Evolutionary conservation across 2,797 vertebrate species (phyloP), one percentile per base, ranked within the genome.

Genomic region (Smutsia gigantea): DNA sequence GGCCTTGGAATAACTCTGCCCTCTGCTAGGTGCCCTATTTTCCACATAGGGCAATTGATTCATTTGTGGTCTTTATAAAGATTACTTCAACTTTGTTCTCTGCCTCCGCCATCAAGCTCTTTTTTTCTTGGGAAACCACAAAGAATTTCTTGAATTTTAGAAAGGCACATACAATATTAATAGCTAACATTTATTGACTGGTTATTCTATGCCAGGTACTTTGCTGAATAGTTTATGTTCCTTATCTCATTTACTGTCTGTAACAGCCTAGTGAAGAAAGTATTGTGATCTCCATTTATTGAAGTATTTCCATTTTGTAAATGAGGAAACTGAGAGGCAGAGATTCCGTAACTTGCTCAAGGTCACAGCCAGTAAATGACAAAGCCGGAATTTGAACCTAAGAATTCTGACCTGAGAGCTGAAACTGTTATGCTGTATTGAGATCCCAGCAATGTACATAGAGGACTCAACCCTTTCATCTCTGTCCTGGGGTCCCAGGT

Each of bases 111-210:
- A 69, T 86, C 53, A 90, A 92, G 29, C 66, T 64, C 27, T 93
- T 81, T 95, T 87, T 89, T 37, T 93, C 94, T 97, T 92, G 55
- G 46, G 46, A 97, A 97, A 83, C 66, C 55, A 46, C 78, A 90
- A 14, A 83, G 11, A 81, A 59, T 95, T 66, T 63, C 42, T 95
- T 92, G 72, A 61, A 72, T 87, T 96, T 94, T 95, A 78, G 68
- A 96, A 91, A 93, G 61, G 27, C 15, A 27, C 91, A 74, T 84
- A 84, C 31, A 74, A 4, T 95, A 88, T 95, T 91, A 95, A 93
- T 97, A 94, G 72, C 81, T 96, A 74, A 49, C 68, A 57, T 79
- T 96, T 96, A 93, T 79, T 93, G 83, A 89, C 68, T 84, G 49
- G 10, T 90, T 89, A 61, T 83, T 92, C 42, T 87, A 0, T 97